Conservation (phyloP, 2,888 invertebrate species). For the Megastigmus dorsalis region DNA sequence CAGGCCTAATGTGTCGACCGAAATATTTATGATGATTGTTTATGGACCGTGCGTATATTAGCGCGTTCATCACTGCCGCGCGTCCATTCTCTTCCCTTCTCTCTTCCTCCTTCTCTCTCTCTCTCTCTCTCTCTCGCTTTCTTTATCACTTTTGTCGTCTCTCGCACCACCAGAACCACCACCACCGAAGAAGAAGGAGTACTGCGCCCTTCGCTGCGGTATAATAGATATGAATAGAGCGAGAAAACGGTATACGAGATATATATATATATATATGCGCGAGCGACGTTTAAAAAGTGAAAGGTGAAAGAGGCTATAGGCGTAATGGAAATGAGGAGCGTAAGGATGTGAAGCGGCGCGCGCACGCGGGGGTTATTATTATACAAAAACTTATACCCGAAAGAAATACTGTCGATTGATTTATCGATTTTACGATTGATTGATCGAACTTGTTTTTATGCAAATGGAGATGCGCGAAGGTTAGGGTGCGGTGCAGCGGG, state of each 20-base stretch:
- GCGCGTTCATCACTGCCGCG: constrained; percentile 65
- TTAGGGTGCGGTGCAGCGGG: no score
- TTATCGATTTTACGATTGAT: constrained; percentile 37
- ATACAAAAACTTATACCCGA: constrained; percentile 38
- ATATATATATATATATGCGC: background rate
- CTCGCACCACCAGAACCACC: no score
- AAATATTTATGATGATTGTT: constrained; percentile 74
- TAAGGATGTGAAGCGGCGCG: no score
- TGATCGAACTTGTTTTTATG: constrained; percentile 38
- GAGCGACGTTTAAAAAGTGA: constrained; percentile 8
- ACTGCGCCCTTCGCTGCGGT: no score
- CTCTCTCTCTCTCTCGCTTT: constrained; percentile 20
- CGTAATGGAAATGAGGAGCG: background rate
- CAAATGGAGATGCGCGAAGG: constrained; percentile 18
- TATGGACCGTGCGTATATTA: constrained; percentile 72
- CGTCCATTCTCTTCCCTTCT: constrained; percentile 31
- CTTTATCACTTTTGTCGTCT: constrained; percentile 17
- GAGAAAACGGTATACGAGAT: background rate
- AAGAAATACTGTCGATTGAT: constrained; percentile 46
- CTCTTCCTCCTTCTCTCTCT: background rate
- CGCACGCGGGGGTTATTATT: no score
- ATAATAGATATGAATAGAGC: constrained; percentile 46
- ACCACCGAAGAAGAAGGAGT: no score
- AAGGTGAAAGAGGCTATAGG: constrained; percentile 16
- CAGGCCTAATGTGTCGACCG: constrained; percentile 72